These are phyloP conservation scores for Hydrozoanthus tunicans DNA, from an alignment of 64 coral and sea anemone genomes.

Conservation along the genomic window DNA sequence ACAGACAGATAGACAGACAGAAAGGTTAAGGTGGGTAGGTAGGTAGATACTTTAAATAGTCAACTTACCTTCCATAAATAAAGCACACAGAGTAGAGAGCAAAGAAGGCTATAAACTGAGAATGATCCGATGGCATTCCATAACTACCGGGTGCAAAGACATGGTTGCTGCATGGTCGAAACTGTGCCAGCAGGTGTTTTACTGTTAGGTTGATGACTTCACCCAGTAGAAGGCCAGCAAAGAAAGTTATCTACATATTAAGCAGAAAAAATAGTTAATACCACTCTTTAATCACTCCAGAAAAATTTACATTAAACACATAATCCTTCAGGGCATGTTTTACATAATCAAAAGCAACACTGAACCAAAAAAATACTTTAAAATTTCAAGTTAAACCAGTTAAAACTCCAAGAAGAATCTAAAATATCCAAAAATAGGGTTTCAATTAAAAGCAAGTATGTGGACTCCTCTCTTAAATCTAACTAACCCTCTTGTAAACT, in stretches of 20 bases:
- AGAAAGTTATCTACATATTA: constrained; percentile 87
- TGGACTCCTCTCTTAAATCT: too few relatives aligned
- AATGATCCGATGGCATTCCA: constrained; percentile 99
- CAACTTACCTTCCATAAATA: constrained; percentile 95
- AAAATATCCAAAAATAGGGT: too few relatives aligned
- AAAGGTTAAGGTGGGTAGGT: background rate
- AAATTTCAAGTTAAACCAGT: too few relatives aligned
- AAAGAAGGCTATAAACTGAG: constrained; percentile 96
- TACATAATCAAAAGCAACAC: too few relatives aligned
- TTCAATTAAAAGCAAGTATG: too few relatives aligned
- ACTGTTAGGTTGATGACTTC: constrained; percentile 79
- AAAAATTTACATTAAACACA: too few relatives aligned
- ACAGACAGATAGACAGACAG: too few relatives aligned
- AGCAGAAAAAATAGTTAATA: background rate
- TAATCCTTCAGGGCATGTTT: too few relatives aligned
- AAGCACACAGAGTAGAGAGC: constrained; percentile 90
- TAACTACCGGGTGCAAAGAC: constrained; percentile 60
- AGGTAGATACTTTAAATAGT: background rate
- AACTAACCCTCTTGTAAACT: too few relatives aligned
- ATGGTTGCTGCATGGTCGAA: constrained; percentile 82
- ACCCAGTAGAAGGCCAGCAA: constrained; percentile 80
- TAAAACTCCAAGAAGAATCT: too few relatives aligned
- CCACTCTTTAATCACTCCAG: too few relatives aligned
- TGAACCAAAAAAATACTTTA: too few relatives aligned
- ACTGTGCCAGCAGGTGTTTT: constrained; percentile 81